Conservation (phyloP, 2,888 invertebrate genomes). For the Gisinianus flammeolus region DNA sequence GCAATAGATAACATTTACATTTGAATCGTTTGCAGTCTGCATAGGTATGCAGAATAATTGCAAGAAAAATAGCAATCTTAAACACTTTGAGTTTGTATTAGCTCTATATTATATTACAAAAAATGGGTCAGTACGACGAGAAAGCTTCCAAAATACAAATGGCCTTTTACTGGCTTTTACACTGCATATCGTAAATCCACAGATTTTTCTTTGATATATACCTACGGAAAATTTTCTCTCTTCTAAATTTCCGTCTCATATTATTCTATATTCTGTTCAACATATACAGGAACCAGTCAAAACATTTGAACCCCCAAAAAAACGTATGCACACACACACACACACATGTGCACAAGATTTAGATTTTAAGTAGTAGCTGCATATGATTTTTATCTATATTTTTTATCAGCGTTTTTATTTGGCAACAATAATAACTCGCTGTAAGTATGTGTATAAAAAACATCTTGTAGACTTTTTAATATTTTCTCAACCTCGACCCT, state of each 20-base stretch:
- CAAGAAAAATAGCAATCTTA: background rate
- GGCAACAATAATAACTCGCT: background rate
- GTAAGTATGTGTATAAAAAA: background rate
- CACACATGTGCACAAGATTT: background rate
- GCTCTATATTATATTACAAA: background rate
- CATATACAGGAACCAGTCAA: background rate
- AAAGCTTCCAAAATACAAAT: conserved; percentile 15
- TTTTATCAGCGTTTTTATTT: background rate
- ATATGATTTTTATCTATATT: background rate
- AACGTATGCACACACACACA: background rate
- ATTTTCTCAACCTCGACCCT: background rate
- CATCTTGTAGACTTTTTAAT: background rate
- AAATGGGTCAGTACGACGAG: conserved; percentile 17
- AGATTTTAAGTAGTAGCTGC: background rate
- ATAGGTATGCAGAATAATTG: background rate
- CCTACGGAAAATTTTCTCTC: conserved; percentile 6
- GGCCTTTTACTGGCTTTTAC: conserved; percentile 1
- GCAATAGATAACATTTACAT: background rate
- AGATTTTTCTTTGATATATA: background rate
- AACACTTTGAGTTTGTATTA: background rate
- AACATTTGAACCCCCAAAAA: background rate
- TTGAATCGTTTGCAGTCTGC: background rate
- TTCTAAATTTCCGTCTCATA: background rate
- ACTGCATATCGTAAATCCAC: conserved; percentile 28
- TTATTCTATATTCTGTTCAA: background rate